Evolutionary conservation across 2,113 vertebrate species (phyloP), one percentile per base, ranked within the genome.

Genomic region (Pipa parva): DNA sequence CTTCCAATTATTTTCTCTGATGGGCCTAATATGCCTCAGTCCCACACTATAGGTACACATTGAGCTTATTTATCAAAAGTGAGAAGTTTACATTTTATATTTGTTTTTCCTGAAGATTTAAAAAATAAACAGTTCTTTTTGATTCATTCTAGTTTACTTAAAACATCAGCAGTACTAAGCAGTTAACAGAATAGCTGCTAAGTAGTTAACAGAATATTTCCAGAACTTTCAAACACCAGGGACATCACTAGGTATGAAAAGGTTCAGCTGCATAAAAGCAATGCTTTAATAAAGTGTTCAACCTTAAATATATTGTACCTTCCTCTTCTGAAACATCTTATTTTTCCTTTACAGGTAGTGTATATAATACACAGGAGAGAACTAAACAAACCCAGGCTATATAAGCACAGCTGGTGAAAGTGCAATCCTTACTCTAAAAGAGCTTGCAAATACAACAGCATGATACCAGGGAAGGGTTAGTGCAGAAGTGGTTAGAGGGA

Each of bases 151-250:
- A n/a, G n/a, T n/a, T n/a, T n/a, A n/a, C n/a, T n/a, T n/a, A n/a
- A n/a, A n/a, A n/a, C n/a, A n/a, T n/a, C n/a, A n/a, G n/a, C n/a
- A n/a, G n/a, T n/a, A n/a, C n/a, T n/a, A n/a, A n/a, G n/a, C n/a
- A n/a, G n/a, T n/a, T n/a, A n/a, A n/a, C n/a, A n/a, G n/a, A n/a
- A n/a, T n/a, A n/a, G n/a, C n/a, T n/a, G n/a, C n/a, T n/a, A 17
- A 55, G 21, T 21, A 33, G 66, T 70, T 70, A 70, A 70, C 8
- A 73, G 78, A 85, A 88, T 83, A 83, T 87, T 84, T 85, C 86
- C 85, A 83, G 79, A 84, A 87, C 86, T 83, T 78, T 76, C 68
- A 71, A 79, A 82, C 84, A 89, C 85, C 79, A 87, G 86, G 42
- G 54, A 51, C 65, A 60, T 4, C 29, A 52, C 24, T 21, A 9